phyloP scores from a whole-genome alignment of 1,140 invertebrate genomes.

The Phymastichus coffea region DNA sequence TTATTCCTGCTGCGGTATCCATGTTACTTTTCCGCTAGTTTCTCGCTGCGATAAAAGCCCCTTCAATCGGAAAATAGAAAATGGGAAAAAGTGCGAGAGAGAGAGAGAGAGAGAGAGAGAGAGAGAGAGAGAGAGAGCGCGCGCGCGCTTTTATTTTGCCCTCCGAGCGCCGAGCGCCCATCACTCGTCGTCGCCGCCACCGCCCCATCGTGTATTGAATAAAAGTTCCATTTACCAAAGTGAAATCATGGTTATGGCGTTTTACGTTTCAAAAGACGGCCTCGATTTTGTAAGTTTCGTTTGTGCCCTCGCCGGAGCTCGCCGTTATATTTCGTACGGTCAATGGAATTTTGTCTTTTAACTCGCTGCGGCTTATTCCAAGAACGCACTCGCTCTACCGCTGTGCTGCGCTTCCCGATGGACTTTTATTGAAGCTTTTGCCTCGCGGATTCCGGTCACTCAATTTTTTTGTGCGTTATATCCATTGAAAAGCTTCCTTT shows the following conservation, averaged over 20 bases:
- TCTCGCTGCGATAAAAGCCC: slow-evolving; percentile 21
- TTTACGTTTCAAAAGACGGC: slow-evolving; percentile 17
- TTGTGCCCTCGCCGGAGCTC: not conserved
- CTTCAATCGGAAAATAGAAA: slow-evolving; percentile 24
- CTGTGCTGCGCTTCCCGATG: too few relatives aligned
- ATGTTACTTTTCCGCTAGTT: slow-evolving; percentile 21
- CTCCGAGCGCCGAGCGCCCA: too few relatives aligned
- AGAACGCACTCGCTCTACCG: not conserved
- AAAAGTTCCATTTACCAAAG: slow-evolving; percentile 25
- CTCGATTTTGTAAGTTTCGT: slow-evolving; percentile 18
- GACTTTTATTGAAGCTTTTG: slow-evolving; percentile 2
- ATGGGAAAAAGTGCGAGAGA: slow-evolving; percentile 13
- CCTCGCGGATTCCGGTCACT: too few relatives aligned
- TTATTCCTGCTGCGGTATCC: not conserved
- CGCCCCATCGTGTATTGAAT: not conserved
- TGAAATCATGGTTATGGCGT: slow-evolving; percentile 21
- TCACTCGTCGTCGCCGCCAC: not conserved
- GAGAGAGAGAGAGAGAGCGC: not conserved
- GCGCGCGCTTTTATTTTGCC: slow-evolving; percentile 7
- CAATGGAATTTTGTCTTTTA: slow-evolving; percentile 17
- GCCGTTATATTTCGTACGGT: slow-evolving; percentile 7
- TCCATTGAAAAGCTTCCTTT: too few relatives aligned
- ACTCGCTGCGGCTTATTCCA: slow-evolving; percentile 13
- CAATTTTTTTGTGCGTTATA: too few relatives aligned
- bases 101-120: slow-evolving; percentile 19